Evolutionary conservation across 2,113 vertebrate species (phyloP), one percentile per base, ranked within the genome.

Genomic region (Phylloscopus trochiloides): DNA sequence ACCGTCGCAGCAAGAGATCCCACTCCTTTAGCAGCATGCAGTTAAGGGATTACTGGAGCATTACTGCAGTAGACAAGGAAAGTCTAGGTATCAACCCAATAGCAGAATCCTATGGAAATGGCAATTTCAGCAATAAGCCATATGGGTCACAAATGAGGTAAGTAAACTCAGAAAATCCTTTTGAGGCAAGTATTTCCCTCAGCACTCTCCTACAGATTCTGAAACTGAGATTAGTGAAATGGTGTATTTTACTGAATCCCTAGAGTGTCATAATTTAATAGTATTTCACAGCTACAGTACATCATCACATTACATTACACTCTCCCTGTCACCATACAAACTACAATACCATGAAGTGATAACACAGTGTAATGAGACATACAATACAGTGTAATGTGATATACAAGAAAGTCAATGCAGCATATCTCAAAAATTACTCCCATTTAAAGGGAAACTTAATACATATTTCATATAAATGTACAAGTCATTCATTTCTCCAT

Each of bases 331-430:
- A 12, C 95, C 92, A 85, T 90, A 45, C 90, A 98, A 98, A 91
- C 96, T 92, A 91, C 72, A 84, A 81, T 85, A 95, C 94, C 94
- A 84, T 97, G 97, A 98, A 97, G 97, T 93, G 96, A 96, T 98
- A 98, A 96, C 95, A 95, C 47, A 75, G 42, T 68, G 89, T 97
- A 98, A 98, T 98, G 97, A 98, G 96, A 98, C 93, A 96, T 87
- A 95, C 97, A 97, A 96, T 94, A 51, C 73, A 96, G 75, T 95
- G 90, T 96, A 97, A 98, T 97, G 96, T 96, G 96, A 96, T 96
- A 94, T 95, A 98, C 96, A 96, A 96, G 96, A 95, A 97, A 98
- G 95, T 96, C 94, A 97, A 95, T 96, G 95, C 95, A 96, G 94
- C 96, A 76, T 97, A 94, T 97, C 97, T 89, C 89, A 67, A 95